Conservation (phyloP, 2,888 invertebrate genomes). For the Nesidiocoris tenuis region DNA sequence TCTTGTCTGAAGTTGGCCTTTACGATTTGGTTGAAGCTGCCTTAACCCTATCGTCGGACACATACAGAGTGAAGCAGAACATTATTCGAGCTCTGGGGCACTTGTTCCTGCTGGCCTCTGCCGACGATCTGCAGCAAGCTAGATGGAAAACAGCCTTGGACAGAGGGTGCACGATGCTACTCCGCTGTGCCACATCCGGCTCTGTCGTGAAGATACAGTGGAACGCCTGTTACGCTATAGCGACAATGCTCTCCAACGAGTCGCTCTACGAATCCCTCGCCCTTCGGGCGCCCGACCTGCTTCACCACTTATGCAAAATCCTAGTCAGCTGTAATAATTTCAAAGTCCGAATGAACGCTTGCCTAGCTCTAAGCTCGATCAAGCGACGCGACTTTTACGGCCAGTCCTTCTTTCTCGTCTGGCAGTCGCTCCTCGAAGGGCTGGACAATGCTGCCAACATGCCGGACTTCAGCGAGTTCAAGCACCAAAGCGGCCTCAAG, state of each 20-base stretch:
- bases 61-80: slow-evolving; percentile 62
- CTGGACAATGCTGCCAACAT: slow-evolving; percentile 76
- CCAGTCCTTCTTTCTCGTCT: slow-evolving; percentile 62
- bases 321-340: slow-evolving; percentile 76
- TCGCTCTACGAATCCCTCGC: slow-evolving; percentile 51
- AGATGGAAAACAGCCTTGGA: slow-evolving; percentile 52
- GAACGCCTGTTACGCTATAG: slow-evolving; percentile 88
- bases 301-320: slow-evolving; percentile 64
- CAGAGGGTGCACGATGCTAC: slow-evolving; percentile 64
- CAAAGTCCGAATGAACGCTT: slow-evolving; percentile 87
- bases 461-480: slow-evolving; percentile 79
- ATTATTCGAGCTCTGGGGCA: slow-evolving; percentile 80
- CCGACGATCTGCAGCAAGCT: slow-evolving; percentile 57
- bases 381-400: slow-evolving; percentile 65
- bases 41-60: slow-evolving; percentile 35
- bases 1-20: slow-evolving; percentile 7
- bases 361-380: slow-evolving; percentile 70
- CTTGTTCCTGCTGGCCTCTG: slow-evolving; percentile 66
- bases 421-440: slow-evolving; percentile 71
- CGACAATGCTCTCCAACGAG: slow-evolving; percentile 66
- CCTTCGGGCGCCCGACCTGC: slow-evolving; percentile 61
- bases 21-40: slow-evolving; percentile 26
- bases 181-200: slow-evolving; percentile 68
- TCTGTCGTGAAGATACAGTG: slow-evolving; percentile 85
- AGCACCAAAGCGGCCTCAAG: slow-evolving; percentile 69